Evolutionary conservation across 1,140 invertebrate species (phyloP).

Genomic region (Asobara japonica): DNA sequence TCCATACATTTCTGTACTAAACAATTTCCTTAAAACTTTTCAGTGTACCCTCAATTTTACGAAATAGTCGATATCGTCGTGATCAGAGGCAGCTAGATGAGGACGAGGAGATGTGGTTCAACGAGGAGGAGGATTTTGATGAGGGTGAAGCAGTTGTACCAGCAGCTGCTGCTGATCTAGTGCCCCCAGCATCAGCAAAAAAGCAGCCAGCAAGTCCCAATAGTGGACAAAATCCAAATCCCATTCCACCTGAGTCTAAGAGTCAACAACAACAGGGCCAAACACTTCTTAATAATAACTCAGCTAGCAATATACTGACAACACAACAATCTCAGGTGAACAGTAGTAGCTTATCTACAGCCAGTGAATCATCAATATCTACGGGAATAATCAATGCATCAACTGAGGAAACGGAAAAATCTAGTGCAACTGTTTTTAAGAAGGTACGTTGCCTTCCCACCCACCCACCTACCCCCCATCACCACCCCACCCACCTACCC

Average conservation of each 20-base stretch:
- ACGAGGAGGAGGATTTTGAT: conserved; percentile 94
- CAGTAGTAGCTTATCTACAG: conserved; percentile 53
- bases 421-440: conserved; percentile 69
- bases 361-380: conserved; percentile 56
- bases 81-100: conserved; percentile 94
- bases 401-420: conserved; percentile 58
- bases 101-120: conserved; percentile 99
- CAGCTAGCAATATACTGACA: conserved; percentile 1
- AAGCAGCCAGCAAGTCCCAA: conserved; percentile 64
- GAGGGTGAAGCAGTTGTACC: conserved; percentile 78
- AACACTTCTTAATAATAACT: conserved; percentile 9
- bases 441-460: too few species aligned
- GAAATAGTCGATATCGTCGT: conserved; percentile 84
- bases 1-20: background rate
- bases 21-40: background rate
- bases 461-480: too few species aligned
- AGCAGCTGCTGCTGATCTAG: conserved; percentile 61
- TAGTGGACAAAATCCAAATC: conserved; percentile 59
- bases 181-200: conserved; percentile 54
- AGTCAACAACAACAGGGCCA: conserved; percentile 53
- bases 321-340: conserved; percentile 57
- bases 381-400: conserved; percentile 63
- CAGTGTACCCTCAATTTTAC: conserved; percentile 80
- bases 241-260: conserved; percentile 53
- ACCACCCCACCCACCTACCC: too few species aligned